phyloP scores from a whole-genome alignment of 1,140 invertebrate species.

The Brachionus sp. region DNA sequence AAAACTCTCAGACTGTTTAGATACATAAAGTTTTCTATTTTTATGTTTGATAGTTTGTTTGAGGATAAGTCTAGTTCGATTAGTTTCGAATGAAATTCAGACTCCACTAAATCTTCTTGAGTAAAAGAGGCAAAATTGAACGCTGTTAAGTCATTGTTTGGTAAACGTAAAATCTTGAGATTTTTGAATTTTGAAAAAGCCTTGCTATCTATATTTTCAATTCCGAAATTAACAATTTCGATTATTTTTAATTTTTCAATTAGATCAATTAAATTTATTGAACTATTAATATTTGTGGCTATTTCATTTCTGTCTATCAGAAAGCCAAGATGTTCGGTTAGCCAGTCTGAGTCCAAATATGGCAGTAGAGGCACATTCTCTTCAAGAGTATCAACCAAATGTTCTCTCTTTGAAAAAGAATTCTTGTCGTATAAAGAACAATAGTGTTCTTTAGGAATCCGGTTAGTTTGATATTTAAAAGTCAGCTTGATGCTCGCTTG shows the following conservation, averaged over 20 bases:
- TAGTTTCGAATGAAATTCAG: neutral
- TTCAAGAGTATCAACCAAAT: neutral
- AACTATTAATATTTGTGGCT: neutral
- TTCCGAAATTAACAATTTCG: neutral
- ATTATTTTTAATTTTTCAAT: neutral
- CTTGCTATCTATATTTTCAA: neutral
- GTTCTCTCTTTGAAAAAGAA: neutral
- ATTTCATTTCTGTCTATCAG: neutral
- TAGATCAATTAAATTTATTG: neutral
- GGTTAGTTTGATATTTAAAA: constrained; percentile 18
- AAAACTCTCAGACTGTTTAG: constrained; percentile 10
- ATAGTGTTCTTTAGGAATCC: constrained; percentile 17
- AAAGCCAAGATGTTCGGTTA: neutral
- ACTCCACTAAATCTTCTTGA: neutral
- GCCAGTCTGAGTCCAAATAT: neutral
- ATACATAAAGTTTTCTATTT: constrained; percentile 25
- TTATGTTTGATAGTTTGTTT: neutral
- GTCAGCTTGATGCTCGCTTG: neutral
- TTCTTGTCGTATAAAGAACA: constrained; percentile 4
- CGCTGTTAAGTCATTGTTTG: neutral
- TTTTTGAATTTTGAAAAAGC: constrained; percentile 2
- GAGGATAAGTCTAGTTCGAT: constrained; percentile 10
- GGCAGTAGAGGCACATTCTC: neutral
- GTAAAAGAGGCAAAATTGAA: constrained; percentile 13
- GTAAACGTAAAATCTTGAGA: neutral